A percentile compares a stretch with the other conserved stretches of the same genome.
Conservation (phyloP, 2,113 vertebrate genomes). For the Clarias macrocephalus region DNA sequence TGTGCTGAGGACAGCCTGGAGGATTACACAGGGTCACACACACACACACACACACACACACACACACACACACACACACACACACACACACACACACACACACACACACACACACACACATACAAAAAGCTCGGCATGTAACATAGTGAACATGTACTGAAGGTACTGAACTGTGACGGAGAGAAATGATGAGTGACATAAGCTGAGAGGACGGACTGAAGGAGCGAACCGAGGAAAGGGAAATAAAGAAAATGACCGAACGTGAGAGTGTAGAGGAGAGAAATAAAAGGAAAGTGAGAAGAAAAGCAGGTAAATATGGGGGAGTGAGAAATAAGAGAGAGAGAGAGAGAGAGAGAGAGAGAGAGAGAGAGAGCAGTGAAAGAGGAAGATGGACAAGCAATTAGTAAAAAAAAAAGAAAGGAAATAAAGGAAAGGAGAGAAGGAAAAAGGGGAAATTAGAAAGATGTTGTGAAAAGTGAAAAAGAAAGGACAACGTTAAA, state of each 20-base stretch:
- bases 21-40: constrained; percentile 21
- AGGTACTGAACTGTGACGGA: not conserved
- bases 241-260: not conserved
- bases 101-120: not conserved
- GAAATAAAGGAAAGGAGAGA: not conserved
- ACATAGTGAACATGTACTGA: not conserved
- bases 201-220: not conserved
- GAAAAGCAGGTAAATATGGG: not conserved
- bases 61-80: not conserved
- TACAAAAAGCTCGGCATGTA: not conserved
- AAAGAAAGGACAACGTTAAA: not conserved
- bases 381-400: not conserved
- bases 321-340: not conserved
- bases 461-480: not conserved
- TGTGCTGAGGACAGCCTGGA: constrained; percentile 26
- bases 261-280: not conserved
- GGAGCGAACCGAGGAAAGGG: not conserved
- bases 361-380: not conserved
- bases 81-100: not conserved
- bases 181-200: not conserved
- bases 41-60: not conserved
- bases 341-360: not conserved
- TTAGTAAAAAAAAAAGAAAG: not conserved
- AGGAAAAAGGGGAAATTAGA: not conserved
- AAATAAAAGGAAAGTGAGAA: not conserved